A percentile compares a stretch with the other conserved stretches of the same genome.
Evolutionary conservation across 2,797 vertebrate genomes (phyloP).

Genomic region (Mustela erminea): DNA sequence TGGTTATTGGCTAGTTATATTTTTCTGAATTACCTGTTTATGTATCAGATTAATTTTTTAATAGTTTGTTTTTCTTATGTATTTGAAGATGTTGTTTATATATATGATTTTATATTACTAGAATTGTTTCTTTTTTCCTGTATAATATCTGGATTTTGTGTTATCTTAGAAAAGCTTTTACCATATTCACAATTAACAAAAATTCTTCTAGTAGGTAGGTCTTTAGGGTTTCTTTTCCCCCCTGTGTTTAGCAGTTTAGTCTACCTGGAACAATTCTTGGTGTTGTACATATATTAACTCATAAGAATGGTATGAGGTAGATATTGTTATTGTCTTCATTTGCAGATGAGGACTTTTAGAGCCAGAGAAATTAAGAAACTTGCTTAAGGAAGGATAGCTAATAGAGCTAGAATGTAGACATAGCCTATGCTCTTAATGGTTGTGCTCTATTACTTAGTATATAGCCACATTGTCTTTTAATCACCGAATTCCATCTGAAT

Average conservation of each 20-base stretch:
- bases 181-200: neutral
- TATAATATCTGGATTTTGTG: neutral
- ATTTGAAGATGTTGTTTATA: slow-evolving; percentile 10
- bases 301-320: neutral
- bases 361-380: neutral
- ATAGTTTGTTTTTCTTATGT: neutral
- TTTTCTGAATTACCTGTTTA: neutral
- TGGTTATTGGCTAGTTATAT: neutral
- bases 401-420: neutral
- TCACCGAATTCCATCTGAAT: slow-evolving; percentile 8
- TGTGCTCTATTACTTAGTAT: neutral
- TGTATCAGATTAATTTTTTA: slow-evolving; percentile 31
- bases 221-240: neutral
- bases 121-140: neutral
- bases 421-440: neutral
- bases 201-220: neutral
- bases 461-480: neutral
- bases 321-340: neutral
- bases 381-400: neutral
- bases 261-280: neutral
- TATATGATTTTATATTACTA: neutral
- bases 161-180: slow-evolving; percentile 53
- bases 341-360: neutral
- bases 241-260: neutral
- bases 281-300: neutral